Evolutionary conservation across 2,113 vertebrate species (phyloP).

Genomic region (Phalacrocorax pelagicus): DNA sequence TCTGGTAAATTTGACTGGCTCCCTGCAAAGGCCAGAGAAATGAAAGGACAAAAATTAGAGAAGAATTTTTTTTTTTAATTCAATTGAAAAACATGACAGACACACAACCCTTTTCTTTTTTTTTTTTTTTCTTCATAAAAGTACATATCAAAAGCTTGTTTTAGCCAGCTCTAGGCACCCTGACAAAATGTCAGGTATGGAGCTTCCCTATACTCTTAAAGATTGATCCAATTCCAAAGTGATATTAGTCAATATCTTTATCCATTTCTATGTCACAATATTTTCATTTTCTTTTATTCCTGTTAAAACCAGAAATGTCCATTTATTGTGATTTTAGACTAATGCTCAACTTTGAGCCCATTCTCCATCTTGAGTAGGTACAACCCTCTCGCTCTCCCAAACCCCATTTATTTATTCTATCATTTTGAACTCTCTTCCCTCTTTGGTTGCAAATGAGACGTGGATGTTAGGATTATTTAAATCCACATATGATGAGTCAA

Average conservation of each 20-base stretch:
- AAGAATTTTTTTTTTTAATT: background rate
- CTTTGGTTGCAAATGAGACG: background rate
- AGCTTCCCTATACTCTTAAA: background rate
- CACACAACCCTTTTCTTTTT: no score
- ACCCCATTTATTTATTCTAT: background rate
- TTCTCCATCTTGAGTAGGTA: background rate
- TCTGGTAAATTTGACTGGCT: background rate
- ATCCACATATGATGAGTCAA: background rate
- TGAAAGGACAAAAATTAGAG: background rate
- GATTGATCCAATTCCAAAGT: background rate
- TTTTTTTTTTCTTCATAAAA: background rate
- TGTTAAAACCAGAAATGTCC: background rate
- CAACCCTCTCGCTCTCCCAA: background rate
- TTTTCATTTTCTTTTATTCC: background rate
- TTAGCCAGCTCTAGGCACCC: background rate
- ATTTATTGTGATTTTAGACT: background rate
- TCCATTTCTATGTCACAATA: background rate
- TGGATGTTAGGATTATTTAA: background rate
- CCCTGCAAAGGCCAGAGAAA: background rate
- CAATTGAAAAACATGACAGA: background rate
- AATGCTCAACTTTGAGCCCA: background rate
- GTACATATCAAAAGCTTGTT: background rate
- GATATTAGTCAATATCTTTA: background rate
- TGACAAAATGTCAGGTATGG: background rate
- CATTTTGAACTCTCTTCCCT: background rate